Evolutionary conservation across 35 echinoderm and acorn worm genomes (phyloP).

Genomic region (Apostichopus californicus): DNA sequence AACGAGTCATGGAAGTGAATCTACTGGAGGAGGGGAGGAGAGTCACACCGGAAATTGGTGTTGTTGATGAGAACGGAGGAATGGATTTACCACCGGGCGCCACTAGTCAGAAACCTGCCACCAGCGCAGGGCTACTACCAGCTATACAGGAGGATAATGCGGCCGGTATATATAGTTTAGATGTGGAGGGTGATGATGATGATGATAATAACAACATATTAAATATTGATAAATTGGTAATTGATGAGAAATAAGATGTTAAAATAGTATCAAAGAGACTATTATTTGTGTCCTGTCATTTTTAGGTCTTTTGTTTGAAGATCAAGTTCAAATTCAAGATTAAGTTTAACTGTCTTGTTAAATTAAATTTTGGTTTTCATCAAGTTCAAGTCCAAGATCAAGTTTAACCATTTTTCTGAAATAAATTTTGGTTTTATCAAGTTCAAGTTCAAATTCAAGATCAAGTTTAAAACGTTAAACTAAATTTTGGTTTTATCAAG

Average conservation of each 20-base stretch:
- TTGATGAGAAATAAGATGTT: background rate
- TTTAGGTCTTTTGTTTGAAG: no score
- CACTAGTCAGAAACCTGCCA: background rate
- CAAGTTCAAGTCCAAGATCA: no score
- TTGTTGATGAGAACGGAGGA: background rate
- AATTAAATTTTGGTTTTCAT: no score
- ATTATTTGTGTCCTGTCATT: no score
- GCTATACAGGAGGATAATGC: background rate
- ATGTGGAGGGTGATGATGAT: background rate
- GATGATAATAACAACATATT: background rate
- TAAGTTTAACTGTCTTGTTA: no score
- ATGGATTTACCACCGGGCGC: background rate
- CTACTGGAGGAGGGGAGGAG: background rate
- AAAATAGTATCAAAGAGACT: no score
- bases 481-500: no score
- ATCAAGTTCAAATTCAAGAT: no score
- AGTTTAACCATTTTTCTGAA: no score
- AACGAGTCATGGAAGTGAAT: constrained; percentile 23
- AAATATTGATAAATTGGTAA: constrained; percentile 29
- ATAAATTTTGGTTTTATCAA: no score
- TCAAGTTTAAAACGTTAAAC: no score
- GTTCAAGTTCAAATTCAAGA: no score
- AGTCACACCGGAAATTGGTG: background rate
- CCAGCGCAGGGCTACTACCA: background rate
- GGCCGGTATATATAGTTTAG: background rate